Evolutionary conservation across 2,113 vertebrate genomes (phyloP), one percentile per base, ranked within the genome.

Genomic region (Elaphurus davidianus): DNA sequence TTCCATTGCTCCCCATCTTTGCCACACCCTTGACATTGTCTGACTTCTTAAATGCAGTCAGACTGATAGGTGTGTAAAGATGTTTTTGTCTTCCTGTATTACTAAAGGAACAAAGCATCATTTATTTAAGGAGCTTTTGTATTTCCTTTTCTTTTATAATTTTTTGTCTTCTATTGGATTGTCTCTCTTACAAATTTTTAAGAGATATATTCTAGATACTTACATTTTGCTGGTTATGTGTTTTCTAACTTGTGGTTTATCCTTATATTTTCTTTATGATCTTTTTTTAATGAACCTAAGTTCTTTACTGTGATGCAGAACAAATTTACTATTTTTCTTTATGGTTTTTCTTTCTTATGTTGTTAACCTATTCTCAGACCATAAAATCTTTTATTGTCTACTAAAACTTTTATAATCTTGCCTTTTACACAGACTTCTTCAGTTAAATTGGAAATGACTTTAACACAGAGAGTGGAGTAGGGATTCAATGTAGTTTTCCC

Each of bases 351-450:
- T 90, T 52, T 86, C 83, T 76, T 33, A 55, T 62, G 33, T 84
- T 81, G 28, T 82, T 96, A 91, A 82, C 27, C 3, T 91, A 60
- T 88, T 76, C 45, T 54, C 40, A 93, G 64, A n/a, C 59, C 12
- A 67, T 91, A 76, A 89, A 91, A n/a, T 91, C 59, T 85, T 97
- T 84, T 90, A 60, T 90, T 93, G 12, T 90, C 81, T 84, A 62
- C 7, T 96, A 45, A 91, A 94, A 52, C 47, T 95, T 95, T 88
- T 95, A 57, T 76, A 90, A 90, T 94, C 55, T 94, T 96, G 21
- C 33, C 45, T 87, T 93, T 85, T 85, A 59, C 25, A 30, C 74
- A 14, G 25, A 93, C 50, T 19, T 81, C 55, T 88, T 92, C 43
- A 47, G 17, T 90, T 94, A 94, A 94, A 19, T 88, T 83, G n/a